Conservation (phyloP, 1,140 invertebrate genomes). For the Coenobita brevimanus region DNA sequence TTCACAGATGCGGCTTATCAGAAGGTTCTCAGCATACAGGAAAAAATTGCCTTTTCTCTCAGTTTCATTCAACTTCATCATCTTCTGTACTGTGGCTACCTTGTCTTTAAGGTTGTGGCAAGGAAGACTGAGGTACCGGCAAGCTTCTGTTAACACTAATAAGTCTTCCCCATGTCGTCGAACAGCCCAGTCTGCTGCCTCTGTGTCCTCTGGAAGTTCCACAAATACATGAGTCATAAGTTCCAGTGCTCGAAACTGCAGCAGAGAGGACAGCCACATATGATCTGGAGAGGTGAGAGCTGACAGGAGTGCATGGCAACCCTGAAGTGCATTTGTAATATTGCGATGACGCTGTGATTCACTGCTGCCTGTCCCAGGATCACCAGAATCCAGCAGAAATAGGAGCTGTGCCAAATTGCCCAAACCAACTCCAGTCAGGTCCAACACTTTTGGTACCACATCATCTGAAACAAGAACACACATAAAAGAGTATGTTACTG, state of each 20-base stretch:
- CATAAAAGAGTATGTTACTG: no score
- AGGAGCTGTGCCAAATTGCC: no score
- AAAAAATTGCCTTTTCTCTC: constrained; percentile 34
- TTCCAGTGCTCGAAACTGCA: neutral
- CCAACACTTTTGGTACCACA: no score
- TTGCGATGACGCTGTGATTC: no score
- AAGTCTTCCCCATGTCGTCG: neutral
- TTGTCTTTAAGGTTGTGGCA: constrained; percentile 13
- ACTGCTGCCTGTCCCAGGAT: no score
- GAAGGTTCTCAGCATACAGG: constrained; percentile 36
- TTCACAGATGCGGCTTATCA: constrained; percentile 36
- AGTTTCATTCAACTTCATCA: neutral
- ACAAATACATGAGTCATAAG: neutral
- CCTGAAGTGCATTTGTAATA: no score
- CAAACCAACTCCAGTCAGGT: no score
- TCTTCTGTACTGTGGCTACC: constrained; percentile 4
- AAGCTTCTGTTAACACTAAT: constrained; percentile 1
- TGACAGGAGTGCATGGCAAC: no score
- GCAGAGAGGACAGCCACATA: neutral
- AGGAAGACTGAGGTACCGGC: neutral
- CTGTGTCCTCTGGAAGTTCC: neutral
- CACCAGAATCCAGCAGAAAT: no score
- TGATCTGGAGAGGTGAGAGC: no score
- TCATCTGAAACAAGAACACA: no score
- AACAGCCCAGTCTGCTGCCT: neutral